Conservation (phyloP, 1,140 invertebrate species). For the Tetranychus urticae region DNA sequence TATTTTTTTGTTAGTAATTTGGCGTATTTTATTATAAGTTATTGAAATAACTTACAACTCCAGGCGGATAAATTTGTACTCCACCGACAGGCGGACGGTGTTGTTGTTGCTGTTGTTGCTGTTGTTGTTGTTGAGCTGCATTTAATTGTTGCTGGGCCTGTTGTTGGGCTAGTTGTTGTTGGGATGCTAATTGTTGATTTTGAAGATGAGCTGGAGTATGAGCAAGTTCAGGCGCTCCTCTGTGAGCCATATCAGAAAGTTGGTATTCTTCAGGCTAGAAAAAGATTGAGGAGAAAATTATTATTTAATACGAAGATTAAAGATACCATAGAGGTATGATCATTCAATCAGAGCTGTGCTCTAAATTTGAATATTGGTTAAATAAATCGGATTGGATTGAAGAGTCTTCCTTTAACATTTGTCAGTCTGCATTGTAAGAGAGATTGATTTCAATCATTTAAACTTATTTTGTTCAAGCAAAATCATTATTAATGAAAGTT, state of each 20-base stretch:
- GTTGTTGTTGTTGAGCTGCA: slow-evolving; percentile 1
- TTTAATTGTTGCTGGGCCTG: background rate
- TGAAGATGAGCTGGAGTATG: slow-evolving; percentile 11
- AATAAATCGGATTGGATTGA: too few relatives aligned
- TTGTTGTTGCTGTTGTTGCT: slow-evolving; percentile 1
- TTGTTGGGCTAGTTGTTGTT: background rate
- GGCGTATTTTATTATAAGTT: background rate
- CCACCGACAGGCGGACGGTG: slow-evolving; percentile 23
- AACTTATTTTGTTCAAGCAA: too few relatives aligned
- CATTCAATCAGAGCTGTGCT: too few relatives aligned
- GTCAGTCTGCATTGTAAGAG: too few relatives aligned
- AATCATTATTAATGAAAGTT: too few relatives aligned
- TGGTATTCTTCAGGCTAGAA: slow-evolving; percentile 41
- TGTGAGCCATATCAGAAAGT: slow-evolving; percentile 41
- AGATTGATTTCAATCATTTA: too few relatives aligned
- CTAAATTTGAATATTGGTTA: too few relatives aligned
- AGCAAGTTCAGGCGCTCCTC: background rate
- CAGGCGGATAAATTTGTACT: slow-evolving; percentile 31
- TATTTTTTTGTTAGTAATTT: background rate
- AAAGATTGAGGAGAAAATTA: too few relatives aligned
- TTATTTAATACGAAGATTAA: too few relatives aligned
- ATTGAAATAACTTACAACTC: slow-evolving; percentile 27
- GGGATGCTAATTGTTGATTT: background rate
- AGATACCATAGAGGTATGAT: too few relatives aligned
- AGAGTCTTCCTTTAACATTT: too few relatives aligned